A percentile compares a stretch with the other conserved stretches of the same genome.
Evolutionary conservation across 2,888 invertebrate species (phyloP).

Genomic region (Xestia rhomboidea): DNA sequence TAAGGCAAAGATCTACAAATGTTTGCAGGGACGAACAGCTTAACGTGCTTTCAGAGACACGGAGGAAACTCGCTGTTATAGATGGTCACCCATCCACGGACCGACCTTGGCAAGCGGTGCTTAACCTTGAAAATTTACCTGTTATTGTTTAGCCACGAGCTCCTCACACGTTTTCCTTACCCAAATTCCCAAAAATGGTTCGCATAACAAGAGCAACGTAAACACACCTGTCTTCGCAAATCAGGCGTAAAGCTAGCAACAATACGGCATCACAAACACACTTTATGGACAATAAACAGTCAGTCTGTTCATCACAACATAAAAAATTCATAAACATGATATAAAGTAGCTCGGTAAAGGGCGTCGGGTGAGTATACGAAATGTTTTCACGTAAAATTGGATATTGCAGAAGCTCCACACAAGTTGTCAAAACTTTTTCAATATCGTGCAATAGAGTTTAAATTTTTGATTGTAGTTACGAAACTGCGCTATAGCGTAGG

Average conservation of each 20-base stretch:
- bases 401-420: conserved; percentile 34
- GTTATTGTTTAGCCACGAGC: background rate
- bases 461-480: background rate
- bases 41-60: background rate
- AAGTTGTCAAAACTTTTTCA: conserved; percentile 29
- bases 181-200: background rate
- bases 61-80: background rate
- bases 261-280: conserved; percentile 36
- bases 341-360: conserved; percentile 32
- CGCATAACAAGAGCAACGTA: background rate
- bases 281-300: conserved; percentile 49
- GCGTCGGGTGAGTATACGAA: conserved; percentile 23
- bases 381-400: background rate
- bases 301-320: conserved; percentile 28
- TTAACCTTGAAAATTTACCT: background rate
- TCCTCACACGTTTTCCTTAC: background rate
- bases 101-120: background rate
- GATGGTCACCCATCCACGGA: background rate
- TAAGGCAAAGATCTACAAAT: background rate
- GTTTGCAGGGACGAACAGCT: background rate
- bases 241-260: conserved; percentile 29
- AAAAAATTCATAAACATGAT: conserved; percentile 38
- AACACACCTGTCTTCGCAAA: conserved; percentile 15
- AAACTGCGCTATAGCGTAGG: background rate
- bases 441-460: conserved; percentile 6